phyloP scores from a whole-genome alignment of 1,140 invertebrate genomes.

The Proctacanthus coquilletti region DNA sequence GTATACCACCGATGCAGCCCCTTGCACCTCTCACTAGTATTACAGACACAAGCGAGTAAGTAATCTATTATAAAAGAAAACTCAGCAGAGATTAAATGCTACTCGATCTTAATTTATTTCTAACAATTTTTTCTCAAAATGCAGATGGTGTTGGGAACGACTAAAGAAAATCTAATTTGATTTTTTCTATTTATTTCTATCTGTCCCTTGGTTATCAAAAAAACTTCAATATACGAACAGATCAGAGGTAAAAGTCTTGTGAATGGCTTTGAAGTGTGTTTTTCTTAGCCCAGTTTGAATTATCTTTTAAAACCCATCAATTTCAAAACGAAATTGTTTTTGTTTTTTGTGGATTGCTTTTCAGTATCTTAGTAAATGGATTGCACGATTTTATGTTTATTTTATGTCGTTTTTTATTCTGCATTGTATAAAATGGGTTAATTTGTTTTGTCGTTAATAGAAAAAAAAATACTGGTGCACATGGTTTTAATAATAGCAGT shows the following conservation, averaged over 20 bases:
- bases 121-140: constrained; percentile 9
- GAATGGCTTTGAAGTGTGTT: too few relatives aligned
- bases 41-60: constrained; percentile 43
- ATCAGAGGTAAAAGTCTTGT: not conserved
- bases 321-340: too few relatives aligned
- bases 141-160: constrained; percentile 27
- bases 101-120: not conserved
- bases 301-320: too few relatives aligned
- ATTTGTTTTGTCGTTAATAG: too few relatives aligned
- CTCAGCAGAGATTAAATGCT: not conserved
- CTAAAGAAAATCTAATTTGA: constrained; percentile 30
- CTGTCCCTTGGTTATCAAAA: constrained; percentile 3
- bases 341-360: too few relatives aligned
- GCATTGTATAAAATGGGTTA: too few relatives aligned
- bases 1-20: constrained; percentile 32
- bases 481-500: too few relatives aligned
- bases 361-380: too few relatives aligned
- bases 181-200: constrained; percentile 8
- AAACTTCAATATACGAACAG: constrained; percentile 1
- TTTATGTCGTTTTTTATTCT: too few relatives aligned
- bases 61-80: constrained; percentile 8
- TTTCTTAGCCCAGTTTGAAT: too few relatives aligned
- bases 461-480: too few relatives aligned
- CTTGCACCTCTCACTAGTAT: constrained; percentile 40
- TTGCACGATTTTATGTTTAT: too few relatives aligned